Base-by-base conservation (phyloP, 2,113 vertebrate species). In the Camelus dromedarius region DNA sequence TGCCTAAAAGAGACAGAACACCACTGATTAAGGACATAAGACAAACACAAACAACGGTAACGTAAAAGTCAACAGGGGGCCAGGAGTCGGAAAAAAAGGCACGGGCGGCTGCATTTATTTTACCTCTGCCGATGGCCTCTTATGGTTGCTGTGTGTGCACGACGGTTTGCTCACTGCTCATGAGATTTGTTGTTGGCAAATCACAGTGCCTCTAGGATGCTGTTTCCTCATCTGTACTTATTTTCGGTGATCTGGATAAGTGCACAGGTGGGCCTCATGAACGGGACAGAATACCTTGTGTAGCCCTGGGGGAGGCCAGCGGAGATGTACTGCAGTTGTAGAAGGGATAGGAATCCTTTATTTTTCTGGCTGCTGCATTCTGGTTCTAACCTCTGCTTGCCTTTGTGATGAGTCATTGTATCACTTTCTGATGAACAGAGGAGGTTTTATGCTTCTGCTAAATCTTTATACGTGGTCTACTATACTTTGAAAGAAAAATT, bases 1-100 rank as follows among this genome's bases (percentile, higher is more conserved):
- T 83, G 89, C 72, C 56, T 75, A 38, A 95, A 89, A 94, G 50
- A 91, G 67, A 20, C 42, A 93, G 60, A 79, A 54, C 4, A 75
- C 38, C 81, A 11, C 86, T 79, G 62, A 89, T 85, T 58, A 80
- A 70, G 86, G 52, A 50, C 22, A 24, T 24, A 70, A n/a, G 81
- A 52, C 48, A 28, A 86, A 97, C 82, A 11, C 24, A 73, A 81
- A 32, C 52, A 67, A n/a, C 2, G 67, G 42, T 60, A 76, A 24
- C n/a, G 67, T 70, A 81, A 58, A 89, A 91, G 28, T 6, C 60
- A 77, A 9, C 13, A 46, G 6, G 77, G 70, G 9, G 4, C 22
- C 32, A 42, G 28, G 28, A 85, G 67, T 77, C 81, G 80, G 56
- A 79, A n/a, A 86, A 90, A 87, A 73, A 32, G 58, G 18, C 52